Base-by-base conservation (phyloP, 2,797 vertebrate genomes). In the Malacoctenus gilli region DNA sequence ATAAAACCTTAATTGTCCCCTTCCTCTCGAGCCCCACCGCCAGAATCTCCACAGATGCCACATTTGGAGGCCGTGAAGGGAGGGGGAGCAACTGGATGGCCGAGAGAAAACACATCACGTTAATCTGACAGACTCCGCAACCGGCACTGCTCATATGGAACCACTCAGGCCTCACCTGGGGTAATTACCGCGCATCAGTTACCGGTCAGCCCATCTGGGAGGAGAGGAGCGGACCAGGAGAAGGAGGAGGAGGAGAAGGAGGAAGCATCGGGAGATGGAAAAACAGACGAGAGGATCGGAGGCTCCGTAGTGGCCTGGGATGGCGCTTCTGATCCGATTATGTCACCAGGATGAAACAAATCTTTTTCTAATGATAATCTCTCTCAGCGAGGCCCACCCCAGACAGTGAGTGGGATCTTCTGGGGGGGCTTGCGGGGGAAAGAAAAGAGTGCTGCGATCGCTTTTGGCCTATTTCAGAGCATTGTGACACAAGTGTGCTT, bases 61-160 rank as follows among this genome's bases (percentile, higher is more conserved):
- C 51, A 77, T 41, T 48, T 23, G 48, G 22, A 52, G 48, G 61
- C 63, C 60, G 68, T 50, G 59, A 72, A 72, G 25, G 21, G 49
- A 28, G 5, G 25, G 2, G 66, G 28, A n/a, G n/a, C n/a, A n/a
- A n/a, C 69, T 75, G 63, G 74, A 75, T 59, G 65, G 51, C 52
- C 28, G 51, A 79, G 72, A 72, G 52, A 77, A 82, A 82, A 77
- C 72, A 73, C 72, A 47, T 82, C 74, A 75, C 19, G 40, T 69
- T 84, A 84, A 86, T 85, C 74, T 87, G 86, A 87, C 82, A 82
- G 55, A 35, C 34, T 63, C 60, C 0, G 58, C 58, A 57, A 71
- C 58, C 63, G 55, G 15, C 56, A 41, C 64, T 23, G 2, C 52
- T 79, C 67, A 61, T 82, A 79, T 87, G 86, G 86, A 84, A 89